phyloP scores from a whole-genome alignment of 2,113 vertebrate species.

The Dipodomys stephensi region DNA sequence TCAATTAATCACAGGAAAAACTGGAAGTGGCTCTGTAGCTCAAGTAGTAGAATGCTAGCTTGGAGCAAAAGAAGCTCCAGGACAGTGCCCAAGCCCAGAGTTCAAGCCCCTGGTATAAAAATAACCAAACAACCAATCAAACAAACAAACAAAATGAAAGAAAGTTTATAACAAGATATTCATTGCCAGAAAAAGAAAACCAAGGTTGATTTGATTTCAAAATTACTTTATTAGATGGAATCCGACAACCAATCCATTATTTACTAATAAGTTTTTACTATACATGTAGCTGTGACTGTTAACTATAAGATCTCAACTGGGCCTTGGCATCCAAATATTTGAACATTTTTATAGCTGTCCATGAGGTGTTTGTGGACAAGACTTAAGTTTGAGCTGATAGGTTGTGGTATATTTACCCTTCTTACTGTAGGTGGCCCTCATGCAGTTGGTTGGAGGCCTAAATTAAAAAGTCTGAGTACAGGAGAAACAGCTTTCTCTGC shows the following conservation, averaged over 20 bases:
- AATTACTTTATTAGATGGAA: not conserved
- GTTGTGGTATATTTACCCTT: too few species aligned
- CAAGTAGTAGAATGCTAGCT: too few species aligned
- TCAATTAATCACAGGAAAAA: too few species aligned
- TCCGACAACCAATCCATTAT: not conserved
- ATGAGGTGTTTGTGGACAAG: not conserved
- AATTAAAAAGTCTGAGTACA: not conserved
- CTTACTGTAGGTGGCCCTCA: not conserved
- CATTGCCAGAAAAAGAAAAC: not conserved
- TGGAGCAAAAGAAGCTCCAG: too few species aligned
- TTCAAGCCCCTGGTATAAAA: too few species aligned
- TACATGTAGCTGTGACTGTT: not conserved
- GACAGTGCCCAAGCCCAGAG: too few species aligned
- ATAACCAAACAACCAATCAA: too few species aligned
- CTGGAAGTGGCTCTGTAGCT: too few species aligned
- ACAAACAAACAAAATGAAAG: too few species aligned
- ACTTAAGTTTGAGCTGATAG: not conserved
- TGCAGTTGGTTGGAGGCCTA: not conserved
- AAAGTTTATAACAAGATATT: not conserved
- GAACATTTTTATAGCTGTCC: not conserved
- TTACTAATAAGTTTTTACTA: not conserved
- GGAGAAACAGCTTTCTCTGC: not conserved
- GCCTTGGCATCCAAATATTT: not conserved
- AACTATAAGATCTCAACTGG: not conserved
- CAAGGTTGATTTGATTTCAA: not conserved